phyloP scores from a whole-genome alignment of 2,888 invertebrate species.

The Drosophila basisetae region DNA sequence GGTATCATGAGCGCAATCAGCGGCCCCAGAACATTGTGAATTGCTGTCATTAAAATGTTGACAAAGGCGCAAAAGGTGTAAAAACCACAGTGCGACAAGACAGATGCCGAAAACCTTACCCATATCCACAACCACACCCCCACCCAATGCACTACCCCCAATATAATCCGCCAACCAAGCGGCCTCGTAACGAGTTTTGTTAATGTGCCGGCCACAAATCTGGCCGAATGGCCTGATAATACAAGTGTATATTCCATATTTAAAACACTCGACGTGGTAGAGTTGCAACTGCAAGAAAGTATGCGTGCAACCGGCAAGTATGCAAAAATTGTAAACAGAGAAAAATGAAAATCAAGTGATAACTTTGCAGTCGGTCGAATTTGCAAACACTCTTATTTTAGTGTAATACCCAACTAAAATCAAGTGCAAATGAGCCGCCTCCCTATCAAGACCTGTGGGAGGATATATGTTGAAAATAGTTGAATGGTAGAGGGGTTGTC shows the following conservation, averaged over 20 bases:
- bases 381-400: background rate
- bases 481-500: background rate
- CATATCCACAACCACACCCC: background rate
- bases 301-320: background rate
- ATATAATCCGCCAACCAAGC: conserved; percentile 6
- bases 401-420: background rate
- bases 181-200: conserved; percentile 65
- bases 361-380: background rate
- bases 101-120: conserved; percentile 19
- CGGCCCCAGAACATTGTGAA: conserved; percentile 64
- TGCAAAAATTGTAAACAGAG: background rate
- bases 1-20: conserved; percentile 72
- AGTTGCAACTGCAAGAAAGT: background rate
- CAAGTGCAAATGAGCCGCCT: background rate
- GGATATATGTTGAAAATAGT: background rate
- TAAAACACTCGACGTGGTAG: background rate
- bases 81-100: conserved; percentile 58
- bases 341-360: background rate
- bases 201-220: conserved; percentile 68
- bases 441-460: background rate
- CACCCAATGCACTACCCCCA: background rate
- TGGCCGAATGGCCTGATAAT: conserved; percentile 21
- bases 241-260: background rate
- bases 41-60: conserved; percentile 81
- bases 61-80: conserved; percentile 80